Evolutionary conservation across 2,888 invertebrate species (phyloP).

Genomic region (Incurvaria masculella): DNA sequence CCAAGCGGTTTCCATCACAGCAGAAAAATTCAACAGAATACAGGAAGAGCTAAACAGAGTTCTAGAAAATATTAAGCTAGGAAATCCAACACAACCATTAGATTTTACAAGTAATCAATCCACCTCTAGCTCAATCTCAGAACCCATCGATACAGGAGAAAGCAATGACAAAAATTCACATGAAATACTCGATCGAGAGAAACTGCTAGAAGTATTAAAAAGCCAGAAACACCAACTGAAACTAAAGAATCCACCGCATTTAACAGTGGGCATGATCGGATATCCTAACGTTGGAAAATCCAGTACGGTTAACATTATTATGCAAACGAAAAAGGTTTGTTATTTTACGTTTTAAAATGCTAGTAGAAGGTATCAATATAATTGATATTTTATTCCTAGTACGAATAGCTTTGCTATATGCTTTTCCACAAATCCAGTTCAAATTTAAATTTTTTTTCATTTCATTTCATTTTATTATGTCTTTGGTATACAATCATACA

Average conservation of each 20-base stretch:
- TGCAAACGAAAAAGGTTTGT: conserved; percentile 74
- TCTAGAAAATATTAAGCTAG: conserved; percentile 35
- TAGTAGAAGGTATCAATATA: too few relatives aligned
- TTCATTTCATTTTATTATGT: too few relatives aligned
- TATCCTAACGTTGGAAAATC: conserved; percentile 99
- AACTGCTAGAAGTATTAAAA: conserved; percentile 70
- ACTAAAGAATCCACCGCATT: conserved; percentile 49
- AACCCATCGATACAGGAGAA: conserved; percentile 11
- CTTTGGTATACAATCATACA: too few relatives aligned
- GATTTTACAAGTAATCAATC: conserved; percentile 9
- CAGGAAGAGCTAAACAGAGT: conserved; percentile 47
- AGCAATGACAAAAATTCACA: conserved; percentile 41
- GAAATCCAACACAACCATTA: conserved; percentile 31
- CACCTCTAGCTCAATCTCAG: too few relatives aligned
- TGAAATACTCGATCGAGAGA: conserved; percentile 62
- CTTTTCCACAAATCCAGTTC: too few relatives aligned
- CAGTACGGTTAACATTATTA: conserved; percentile 93
- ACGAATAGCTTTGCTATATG: too few relatives aligned
- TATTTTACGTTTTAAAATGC: neutral
- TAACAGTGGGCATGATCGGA: conserved; percentile 92
- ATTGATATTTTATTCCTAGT: too few relatives aligned
- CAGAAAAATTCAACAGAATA: conserved; percentile 53
- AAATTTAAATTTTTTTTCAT: too few relatives aligned
- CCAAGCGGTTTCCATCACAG: conserved; percentile 51
- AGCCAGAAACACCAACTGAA: conserved; percentile 41